Conservation (phyloP, 2,888 invertebrate genomes). For the Ommatoiulus sabulosus region DNA sequence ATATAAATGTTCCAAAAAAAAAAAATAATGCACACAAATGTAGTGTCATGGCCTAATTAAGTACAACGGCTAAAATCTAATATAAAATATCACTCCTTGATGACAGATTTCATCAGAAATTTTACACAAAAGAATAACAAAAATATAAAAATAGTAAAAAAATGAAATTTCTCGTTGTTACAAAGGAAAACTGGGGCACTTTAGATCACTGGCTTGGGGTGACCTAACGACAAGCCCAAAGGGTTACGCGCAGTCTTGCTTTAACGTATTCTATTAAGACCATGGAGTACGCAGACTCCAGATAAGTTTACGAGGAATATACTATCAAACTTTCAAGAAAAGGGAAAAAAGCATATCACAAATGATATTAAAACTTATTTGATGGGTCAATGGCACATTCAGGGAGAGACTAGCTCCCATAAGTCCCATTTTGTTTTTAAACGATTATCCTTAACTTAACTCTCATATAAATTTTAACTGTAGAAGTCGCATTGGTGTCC, state of each 20-base stretch:
- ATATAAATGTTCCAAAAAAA: neutral
- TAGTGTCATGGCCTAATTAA: conserved; percentile 23
- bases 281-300: neutral
- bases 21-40: neutral
- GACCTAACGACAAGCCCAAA: conserved; percentile 1
- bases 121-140: conserved; percentile 25
- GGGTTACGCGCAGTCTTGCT: neutral
- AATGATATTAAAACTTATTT: neutral
- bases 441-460: no score
- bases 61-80: conserved; percentile 25
- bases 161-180: conserved; percentile 30
- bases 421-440: no score
- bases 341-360: neutral
- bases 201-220: conserved; percentile 24
- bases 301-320: neutral
- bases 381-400: no score
- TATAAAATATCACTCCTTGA: conserved; percentile 36
- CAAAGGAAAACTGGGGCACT: conserved; percentile 32
- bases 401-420: no score
- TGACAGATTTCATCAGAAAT: conserved; percentile 8
- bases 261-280: neutral
- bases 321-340: neutral
- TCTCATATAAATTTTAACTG: no score
- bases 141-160: conserved; percentile 35
- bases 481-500: no score